Conservation (phyloP, 2,888 invertebrate genomes). For the Agrochola litura region DNA sequence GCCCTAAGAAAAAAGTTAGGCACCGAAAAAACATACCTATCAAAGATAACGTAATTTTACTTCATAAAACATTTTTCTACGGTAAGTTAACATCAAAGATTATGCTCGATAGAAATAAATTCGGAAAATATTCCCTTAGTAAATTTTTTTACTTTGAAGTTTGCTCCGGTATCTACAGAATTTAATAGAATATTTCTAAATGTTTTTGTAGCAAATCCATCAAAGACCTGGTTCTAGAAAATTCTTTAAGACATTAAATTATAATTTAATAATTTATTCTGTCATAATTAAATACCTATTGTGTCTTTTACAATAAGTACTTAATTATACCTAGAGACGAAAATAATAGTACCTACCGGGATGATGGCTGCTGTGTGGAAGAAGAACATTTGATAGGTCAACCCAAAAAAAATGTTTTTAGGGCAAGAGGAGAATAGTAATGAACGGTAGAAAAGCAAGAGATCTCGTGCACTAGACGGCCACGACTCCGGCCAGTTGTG, state of each 20-base stretch:
- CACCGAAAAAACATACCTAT: background rate
- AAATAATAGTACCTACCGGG: background rate
- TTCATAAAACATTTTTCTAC: background rate
- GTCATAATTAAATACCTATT: background rate
- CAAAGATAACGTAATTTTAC: background rate
- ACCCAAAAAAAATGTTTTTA: too few relatives aligned
- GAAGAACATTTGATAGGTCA: too few relatives aligned
- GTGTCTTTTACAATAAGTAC: background rate
- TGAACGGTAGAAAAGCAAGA: too few relatives aligned
- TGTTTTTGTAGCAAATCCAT: conserved; percentile 31
- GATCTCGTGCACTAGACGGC: too few relatives aligned
- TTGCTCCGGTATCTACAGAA: conserved; percentile 44
- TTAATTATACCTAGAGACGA: background rate
- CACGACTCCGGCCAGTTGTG: too few relatives aligned
- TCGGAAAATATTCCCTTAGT: conserved; percentile 55
- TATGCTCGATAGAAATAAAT: conserved; percentile 51
- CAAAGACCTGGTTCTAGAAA: conserved; percentile 20
- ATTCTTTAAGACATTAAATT: conserved; percentile 4
- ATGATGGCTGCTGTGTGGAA: background rate
- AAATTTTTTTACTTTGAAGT: conserved; percentile 56
- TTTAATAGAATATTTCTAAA: conserved; percentile 59
- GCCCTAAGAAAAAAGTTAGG: background rate
- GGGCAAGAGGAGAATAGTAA: background rate
- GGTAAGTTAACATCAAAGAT: conserved; percentile 45
- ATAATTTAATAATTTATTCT: background rate